Base-by-base conservation (phyloP, 2,888 invertebrate genomes). In the Drosophila pegasa region DNA sequence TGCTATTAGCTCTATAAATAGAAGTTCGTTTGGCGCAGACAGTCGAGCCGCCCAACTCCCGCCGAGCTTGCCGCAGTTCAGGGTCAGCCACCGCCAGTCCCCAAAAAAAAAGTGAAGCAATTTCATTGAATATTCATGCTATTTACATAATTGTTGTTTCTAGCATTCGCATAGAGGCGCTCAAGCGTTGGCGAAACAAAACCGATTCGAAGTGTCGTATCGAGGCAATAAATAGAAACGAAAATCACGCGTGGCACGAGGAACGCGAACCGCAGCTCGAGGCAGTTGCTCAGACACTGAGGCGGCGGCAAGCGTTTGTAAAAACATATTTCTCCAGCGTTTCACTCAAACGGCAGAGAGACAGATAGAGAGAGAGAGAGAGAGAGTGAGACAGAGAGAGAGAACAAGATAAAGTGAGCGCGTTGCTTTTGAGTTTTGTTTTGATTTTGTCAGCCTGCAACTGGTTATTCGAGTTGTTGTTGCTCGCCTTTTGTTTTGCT, bases 211-310 rank as follows among this genome's bases (percentile, higher is more conserved):
- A 8, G 3, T 63, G 57, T 45, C 62, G 48, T 64, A 60, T 47
- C 31, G 40, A 47, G 56, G 38, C 3, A 9, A 48, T 43, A 47
- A 38, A 18, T 33, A 29, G 25, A 27, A 33, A 22, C 33, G n/a
- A 12, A 35, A 35, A 25, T 25, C 27, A 38, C 50, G 33, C 50
- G 22, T 20, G 20, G 16, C 38, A 35, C 57, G 59, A 20, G 52
- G 35, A 63, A 41, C 35, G 22, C 20, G 55, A 59, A 77, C 89
- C 83, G 80, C 61, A 70, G 48, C 70, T 80, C 87, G 80, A 67
- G 65, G 70, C 69, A 74, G 88, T 77, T 82, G 64, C 64, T 84
- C 58, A 83, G 80, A 79, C 70, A 84, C 84, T 84, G 71, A 79
- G 83, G 79, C 88, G 75, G 55, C 82, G 55, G 50, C 58, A 57